phyloP scores from a whole-genome alignment of 2,113 vertebrate genomes.

The Halcyon malimbica region DNA sequence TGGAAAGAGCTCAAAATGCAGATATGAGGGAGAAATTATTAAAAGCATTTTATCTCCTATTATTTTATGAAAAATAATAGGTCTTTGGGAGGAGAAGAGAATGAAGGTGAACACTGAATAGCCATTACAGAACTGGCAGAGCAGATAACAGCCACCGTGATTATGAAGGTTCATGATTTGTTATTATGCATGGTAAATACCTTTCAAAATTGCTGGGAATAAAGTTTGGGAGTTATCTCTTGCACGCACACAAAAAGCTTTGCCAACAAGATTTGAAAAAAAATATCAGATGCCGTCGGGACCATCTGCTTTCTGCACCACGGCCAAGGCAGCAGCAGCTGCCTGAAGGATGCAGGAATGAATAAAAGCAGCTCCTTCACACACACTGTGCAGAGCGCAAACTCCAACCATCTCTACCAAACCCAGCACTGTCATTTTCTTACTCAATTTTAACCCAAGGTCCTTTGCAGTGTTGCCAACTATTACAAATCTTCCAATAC shows the following conservation, averaged over 20 bases:
- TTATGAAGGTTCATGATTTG: conserved; percentile 58
- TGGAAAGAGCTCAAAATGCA: conserved; percentile 64
- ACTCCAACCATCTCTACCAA: not conserved
- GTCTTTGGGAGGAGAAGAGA: conserved; percentile 65
- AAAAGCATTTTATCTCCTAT: conserved; percentile 66
- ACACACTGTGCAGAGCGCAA: not conserved
- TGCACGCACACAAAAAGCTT: conserved; percentile 61
- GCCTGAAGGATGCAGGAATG: not conserved
- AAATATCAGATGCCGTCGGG: not conserved
- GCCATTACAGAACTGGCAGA: conserved; percentile 63
- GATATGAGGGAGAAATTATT: conserved; percentile 60
- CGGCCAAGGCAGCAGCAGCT: not conserved
- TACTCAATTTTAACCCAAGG: conserved; percentile 25
- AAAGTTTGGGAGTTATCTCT: conserved; percentile 56
- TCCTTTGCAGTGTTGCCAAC: conserved; percentile 34
- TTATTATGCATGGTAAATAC: conserved; percentile 71
- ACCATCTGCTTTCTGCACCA: not conserved
- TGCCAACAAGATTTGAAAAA: conserved; percentile 59
- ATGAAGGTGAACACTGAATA: conserved; percentile 72
- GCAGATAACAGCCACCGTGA: conserved; percentile 57
- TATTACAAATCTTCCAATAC: not conserved
- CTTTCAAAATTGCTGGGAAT: conserved; percentile 54
- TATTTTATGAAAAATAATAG: conserved; percentile 76
- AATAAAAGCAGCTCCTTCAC: not conserved
- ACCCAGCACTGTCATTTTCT: not conserved